Base-by-base conservation (phyloP, 2,797 vertebrate species). In the Sciurus vulgaris region DNA sequence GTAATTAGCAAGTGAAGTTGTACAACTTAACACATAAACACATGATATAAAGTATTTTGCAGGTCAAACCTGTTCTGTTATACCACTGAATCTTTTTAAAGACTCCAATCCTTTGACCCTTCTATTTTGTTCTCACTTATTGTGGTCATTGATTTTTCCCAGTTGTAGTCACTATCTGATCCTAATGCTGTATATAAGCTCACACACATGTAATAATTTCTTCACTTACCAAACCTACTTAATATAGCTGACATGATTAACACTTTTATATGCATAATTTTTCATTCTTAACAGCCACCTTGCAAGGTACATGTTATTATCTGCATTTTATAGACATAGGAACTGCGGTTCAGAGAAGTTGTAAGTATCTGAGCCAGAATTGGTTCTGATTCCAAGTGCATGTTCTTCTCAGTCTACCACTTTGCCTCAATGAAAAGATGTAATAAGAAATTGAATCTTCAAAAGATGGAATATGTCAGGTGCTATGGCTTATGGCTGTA, bases 201-300 rank as follows among this genome's bases (percentile, higher is more conserved):
- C 61, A 41, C 44, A 14, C 24, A 78, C 2, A 38, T 5, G 5
- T 35, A 78, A 70, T 26, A 41, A 87, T 78, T 67, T n/a, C 41
- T 91, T 49, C 13, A 41, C 47, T 85, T 85, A 54, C 44, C 47
- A 81, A 76, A 35, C 17, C 13, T 86, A 61, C 47, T 76, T 86
- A 69, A 85, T 44, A n/a, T 24, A 12, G 35, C 28, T 38, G 22
- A 26, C 13, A 65, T n/a, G 70, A 13, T 54, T 91, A 47, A 56
- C 1, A 70, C 54, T 63, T 79, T 91, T 89, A 49, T 47, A 49
- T 59, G 41, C 54, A 49, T 90, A 56, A 47, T n/a, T 86, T 93
- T 61, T 51, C 26, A 69, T 96, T 94, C 86, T 88, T 85, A 93
- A 93, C 7, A 88, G 78, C 61, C n/a, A 26, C 51, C 7, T 28